phyloP scores from a whole-genome alignment of 2,113 vertebrate genomes.

The Psephotus haematonotus region DNA sequence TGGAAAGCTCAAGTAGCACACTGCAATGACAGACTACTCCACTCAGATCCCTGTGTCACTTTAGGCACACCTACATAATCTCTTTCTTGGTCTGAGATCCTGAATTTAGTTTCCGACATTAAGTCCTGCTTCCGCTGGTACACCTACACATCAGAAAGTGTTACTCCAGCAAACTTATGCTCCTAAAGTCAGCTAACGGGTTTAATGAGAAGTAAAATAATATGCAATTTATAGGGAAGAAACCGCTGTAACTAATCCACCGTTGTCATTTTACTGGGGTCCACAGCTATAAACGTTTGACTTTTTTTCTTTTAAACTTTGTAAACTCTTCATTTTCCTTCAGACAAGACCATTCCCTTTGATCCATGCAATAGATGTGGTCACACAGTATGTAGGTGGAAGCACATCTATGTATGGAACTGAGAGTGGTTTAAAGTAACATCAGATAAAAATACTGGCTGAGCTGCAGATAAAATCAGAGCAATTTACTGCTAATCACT shows the following conservation, averaged over 20 bases:
- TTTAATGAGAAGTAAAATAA: background rate
- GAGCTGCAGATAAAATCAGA: slow-evolving; percentile 20
- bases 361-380: background rate
- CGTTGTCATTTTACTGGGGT: background rate
- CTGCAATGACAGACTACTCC: background rate
- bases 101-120: background rate
- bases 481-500: slow-evolving; percentile 23
- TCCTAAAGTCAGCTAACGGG: background rate
- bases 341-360: background rate
- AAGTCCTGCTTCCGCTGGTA: background rate
- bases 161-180: background rate
- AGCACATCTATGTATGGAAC: background rate
- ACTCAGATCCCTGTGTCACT: background rate
- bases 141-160: background rate
- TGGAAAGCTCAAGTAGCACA: background rate
- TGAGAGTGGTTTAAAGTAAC: background rate
- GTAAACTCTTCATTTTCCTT: background rate
- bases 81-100: background rate
- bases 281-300: background rate
- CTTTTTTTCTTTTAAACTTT: background rate
- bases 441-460: background rate
- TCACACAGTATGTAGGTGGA: background rate
- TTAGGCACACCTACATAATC: background rate
- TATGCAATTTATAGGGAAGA: background rate
- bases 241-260: background rate